phyloP scores from a whole-genome alignment of 2,797 vertebrate species.

The Poeciliopsis infans region DNA sequence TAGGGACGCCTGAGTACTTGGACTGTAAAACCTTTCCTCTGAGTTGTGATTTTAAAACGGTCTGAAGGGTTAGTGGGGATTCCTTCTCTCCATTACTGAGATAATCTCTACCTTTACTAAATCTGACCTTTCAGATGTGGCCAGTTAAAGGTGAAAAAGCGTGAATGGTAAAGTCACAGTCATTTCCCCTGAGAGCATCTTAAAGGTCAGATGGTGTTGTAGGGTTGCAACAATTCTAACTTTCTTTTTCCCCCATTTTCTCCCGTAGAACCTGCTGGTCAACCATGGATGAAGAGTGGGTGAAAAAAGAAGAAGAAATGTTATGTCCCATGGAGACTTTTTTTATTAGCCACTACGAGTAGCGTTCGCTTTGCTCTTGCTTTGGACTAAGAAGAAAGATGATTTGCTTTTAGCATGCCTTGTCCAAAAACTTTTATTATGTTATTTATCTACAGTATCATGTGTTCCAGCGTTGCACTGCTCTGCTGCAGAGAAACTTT shows the following conservation, averaged over 20 bases:
- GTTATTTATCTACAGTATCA: slow-evolving; percentile 46
- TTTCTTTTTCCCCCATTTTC: slow-evolving; percentile 15
- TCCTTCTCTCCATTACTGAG: slow-evolving; percentile 33
- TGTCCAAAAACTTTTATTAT: slow-evolving; percentile 43
- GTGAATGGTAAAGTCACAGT: slow-evolving; percentile 1
- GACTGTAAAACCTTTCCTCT: not conserved
- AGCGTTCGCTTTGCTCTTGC: slow-evolving; percentile 7
- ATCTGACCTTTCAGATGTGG: slow-evolving; percentile 57
- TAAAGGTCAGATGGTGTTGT: slow-evolving; percentile 44
- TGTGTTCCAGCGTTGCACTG: slow-evolving; percentile 41
- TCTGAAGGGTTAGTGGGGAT: slow-evolving; percentile 8
- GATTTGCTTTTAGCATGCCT: slow-evolving; percentile 61
- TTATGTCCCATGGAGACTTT: slow-evolving; percentile 18
- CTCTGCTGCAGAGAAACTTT: slow-evolving; percentile 17
- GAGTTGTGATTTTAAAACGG: not conserved
- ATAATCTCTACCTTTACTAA: slow-evolving; percentile 50
- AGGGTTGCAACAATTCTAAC: slow-evolving; percentile 33
- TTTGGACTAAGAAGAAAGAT: slow-evolving; percentile 41
- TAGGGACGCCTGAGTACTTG: not conserved
- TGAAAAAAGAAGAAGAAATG: slow-evolving; percentile 26
- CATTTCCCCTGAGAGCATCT: slow-evolving; percentile 35
- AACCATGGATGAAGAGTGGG: slow-evolving; percentile 70
- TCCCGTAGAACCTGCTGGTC: slow-evolving; percentile 69
- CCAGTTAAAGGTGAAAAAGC: slow-evolving; percentile 15
- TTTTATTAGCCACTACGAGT: slow-evolving; percentile 38